phyloP scores from a whole-genome alignment of 2,797 vertebrate genomes.

The Myotis vivesi region DNA sequence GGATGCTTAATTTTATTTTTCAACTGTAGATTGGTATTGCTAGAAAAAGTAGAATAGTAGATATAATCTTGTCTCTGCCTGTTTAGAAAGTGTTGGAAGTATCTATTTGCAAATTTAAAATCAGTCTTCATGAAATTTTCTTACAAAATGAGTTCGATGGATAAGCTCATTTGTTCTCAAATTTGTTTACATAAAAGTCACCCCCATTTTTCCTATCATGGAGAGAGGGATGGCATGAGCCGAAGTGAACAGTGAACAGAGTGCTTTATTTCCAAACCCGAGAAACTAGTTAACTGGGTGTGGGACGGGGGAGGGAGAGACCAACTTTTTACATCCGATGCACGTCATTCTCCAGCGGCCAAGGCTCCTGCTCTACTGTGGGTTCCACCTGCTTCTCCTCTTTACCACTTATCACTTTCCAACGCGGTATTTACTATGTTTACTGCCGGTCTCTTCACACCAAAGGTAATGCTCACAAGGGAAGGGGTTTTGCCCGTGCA shows the following conservation, averaged over 20 bases:
- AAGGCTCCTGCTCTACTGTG: not conserved
- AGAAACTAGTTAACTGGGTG: not conserved
- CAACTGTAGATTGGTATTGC: not conserved
- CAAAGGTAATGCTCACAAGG: not conserved
- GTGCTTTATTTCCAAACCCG: not conserved
- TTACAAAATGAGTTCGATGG: not conserved
- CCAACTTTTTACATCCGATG: not conserved
- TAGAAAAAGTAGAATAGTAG: not conserved
- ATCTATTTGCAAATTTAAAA: slow-evolving; percentile 6
- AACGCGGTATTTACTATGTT: not conserved
- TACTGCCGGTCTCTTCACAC: not conserved
- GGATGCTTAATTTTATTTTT: slow-evolving; percentile 5
- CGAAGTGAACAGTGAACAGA: not conserved
- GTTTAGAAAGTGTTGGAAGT: not conserved
- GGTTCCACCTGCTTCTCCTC: not conserved
- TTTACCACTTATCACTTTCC: not conserved
- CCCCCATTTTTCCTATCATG: not conserved
- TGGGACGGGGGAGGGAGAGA: not conserved
- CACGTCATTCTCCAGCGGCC: not conserved
- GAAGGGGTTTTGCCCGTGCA: not conserved
- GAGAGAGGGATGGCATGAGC: not conserved
- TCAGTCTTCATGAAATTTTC: not conserved
- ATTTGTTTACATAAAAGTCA: not conserved
- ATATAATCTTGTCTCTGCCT: not conserved
- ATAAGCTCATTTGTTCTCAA: not conserved